Base-by-base conservation (phyloP, 2,888 invertebrate genomes). In the Eupithecia vulgata region DNA sequence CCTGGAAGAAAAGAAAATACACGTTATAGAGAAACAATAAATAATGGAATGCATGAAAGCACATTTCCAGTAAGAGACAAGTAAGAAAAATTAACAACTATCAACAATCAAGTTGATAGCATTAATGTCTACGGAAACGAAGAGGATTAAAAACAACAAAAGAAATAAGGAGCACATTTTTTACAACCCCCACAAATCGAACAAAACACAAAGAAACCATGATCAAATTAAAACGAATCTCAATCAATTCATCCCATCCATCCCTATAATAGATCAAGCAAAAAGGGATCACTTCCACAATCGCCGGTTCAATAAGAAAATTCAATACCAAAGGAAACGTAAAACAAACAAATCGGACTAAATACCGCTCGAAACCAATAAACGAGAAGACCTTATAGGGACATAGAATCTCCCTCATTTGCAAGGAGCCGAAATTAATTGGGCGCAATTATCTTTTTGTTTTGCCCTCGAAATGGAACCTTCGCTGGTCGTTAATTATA, bases 1-100 rank as follows among this genome's bases (percentile, higher is more conserved):
- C 96, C 97, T 98, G 95, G 5, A 96, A 87, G 21, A 75, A 10
- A 45, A 73, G 74, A 74, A 70, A 59, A 70, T 62, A 67, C 7
- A 45, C 40, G 61, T 61, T 17, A 21, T n/a, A 17, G 17, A 17
- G 17, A 17, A 61, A 34, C 34, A 34, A 17, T 8, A 30, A 61
- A 17, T 17, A 25, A 57, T 34, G 1, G 21, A 52, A 17, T 25
- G 5, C 1, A 13, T 57, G 5, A 25, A 25, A 52, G 52, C 10
- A 52, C 52, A 52, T 45, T 21, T 21, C 52, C 10, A 1, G 52
- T n/a, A 4, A 52, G 52, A 21, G 8, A n/a, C n/a, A n/a, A n/a
- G 42, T 17, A 42, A 42, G n/a, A n/a, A n/a, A n/a, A n/a, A n/a
- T n/a, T n/a, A n/a, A n/a, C n/a, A n/a, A n/a, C n/a, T n/a, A n/a